Evolutionary conservation across 2,797 vertebrate genomes (phyloP), one percentile per base, ranked within the genome.

Genomic region (Eidolon dupreanum): DNA sequence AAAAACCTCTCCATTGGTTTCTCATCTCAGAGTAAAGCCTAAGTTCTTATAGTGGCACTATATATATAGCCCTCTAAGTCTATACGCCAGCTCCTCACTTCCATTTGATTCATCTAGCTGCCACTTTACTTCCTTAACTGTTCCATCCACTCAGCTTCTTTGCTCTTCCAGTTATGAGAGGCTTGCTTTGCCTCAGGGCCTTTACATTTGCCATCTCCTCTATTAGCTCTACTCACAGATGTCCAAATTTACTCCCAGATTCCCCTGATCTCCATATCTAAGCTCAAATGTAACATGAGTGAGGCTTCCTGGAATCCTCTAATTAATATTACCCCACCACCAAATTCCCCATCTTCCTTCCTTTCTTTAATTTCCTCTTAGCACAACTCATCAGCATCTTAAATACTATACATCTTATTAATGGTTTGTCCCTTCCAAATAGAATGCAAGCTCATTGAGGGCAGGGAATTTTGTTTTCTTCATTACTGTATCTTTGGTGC

Each of bases 381-480:
- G 81, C 20, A 70, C 68, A 63, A 87, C 16, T 74, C 20, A 90
- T 63, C 43, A 84, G 51, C 31, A 68, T 61, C 71, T 59, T 49
- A 73, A 88, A 71, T 59, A 68, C 41, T 53, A 43, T 38, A 85
- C 16, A n/a, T 46, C 92, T 77, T 83, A 85, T 59, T 84, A 75
- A 81, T 12, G 4, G 24, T 77, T 43, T 92, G 31, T 88, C 31
- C n/a, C 36, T 83, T 74, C 59, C 20, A 84, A 85, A 65, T 26
- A 88, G 57, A 74, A 84, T 31, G 5, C 55, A 78, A 93, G 51
- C 33, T 88, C 33, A 66, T 8, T 68, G 55, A 90, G 16, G 77
- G 11, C 19, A 70, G n/a, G 71, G 10, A 68, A 91, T 84, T 88
- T 84, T 88, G 28, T 68, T 86, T 91, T 73, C 51, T 78, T 92